phyloP scores from a whole-genome alignment of 2,888 invertebrate species.

The Heliconius aoede region DNA sequence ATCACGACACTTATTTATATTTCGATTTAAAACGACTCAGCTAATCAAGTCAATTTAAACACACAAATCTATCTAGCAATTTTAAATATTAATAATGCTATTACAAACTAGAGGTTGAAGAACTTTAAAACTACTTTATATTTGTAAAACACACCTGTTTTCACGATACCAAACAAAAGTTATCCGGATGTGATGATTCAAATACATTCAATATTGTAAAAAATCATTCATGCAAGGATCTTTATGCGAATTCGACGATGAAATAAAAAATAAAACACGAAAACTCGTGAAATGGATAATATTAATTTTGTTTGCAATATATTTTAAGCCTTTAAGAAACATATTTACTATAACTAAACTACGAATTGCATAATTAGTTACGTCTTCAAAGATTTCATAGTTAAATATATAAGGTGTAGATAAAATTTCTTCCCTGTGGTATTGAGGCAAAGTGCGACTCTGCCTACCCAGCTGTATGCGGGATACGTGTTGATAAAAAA shows the following conservation, averaged over 20 bases:
- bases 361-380: not conserved
- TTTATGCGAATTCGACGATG: not conserved
- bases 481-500: no score
- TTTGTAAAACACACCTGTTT: not conserved
- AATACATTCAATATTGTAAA: slow-evolving; percentile 27
- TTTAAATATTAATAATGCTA: not conserved
- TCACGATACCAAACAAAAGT: not conserved
- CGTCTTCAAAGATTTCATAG: not conserved
- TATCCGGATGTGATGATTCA: slow-evolving; percentile 27
- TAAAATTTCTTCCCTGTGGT: no score
- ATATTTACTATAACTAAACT: not conserved
- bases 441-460: no score
- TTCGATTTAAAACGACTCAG: no score
- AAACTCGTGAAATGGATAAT: not conserved
- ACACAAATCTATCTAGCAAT: not conserved
- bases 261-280: not conserved
- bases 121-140: not conserved
- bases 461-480: no score
- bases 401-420: no score
- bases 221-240: slow-evolving; percentile 25
- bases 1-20: no score
- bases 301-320: not conserved
- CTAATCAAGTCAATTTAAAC: not conserved
- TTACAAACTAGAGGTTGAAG: not conserved
- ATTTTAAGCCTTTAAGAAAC: not conserved